These are phyloP conservation scores for Aradophagus sp. DNA, from an alignment of 1,140 invertebrate genomes.

Conservation along the genomic window DNA sequence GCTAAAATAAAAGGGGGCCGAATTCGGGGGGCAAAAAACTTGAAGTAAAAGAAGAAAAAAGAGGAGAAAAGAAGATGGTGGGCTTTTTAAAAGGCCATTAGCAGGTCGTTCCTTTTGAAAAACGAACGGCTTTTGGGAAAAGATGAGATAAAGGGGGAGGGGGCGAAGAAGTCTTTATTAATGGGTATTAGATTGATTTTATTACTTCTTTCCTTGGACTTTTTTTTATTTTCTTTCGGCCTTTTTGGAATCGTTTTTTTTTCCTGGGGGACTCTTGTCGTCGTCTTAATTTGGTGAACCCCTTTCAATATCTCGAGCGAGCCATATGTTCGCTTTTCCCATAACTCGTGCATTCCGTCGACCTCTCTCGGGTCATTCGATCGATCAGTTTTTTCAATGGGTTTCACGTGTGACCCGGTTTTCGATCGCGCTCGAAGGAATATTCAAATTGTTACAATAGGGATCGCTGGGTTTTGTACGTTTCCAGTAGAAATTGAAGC, in stretches of 20 bases:
- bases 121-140: slow-evolving; percentile 23
- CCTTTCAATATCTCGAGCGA: slow-evolving; percentile 6
- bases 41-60: background rate
- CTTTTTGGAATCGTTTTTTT: too few species aligned
- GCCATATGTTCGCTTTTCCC: slow-evolving; percentile 38
- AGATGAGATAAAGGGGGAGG: slow-evolving; percentile 3
- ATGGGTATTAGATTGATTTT: slow-evolving; percentile 20
- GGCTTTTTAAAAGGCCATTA: slow-evolving; percentile 10
- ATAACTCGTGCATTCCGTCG: slow-evolving; percentile 16
- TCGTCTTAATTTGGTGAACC: slow-evolving; percentile 13
- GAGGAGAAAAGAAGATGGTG: too few species aligned
- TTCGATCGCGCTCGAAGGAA: background rate
- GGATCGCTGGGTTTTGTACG: too few species aligned
- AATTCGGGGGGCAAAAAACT: too few species aligned
- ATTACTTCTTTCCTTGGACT: slow-evolving; percentile 3
- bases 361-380: slow-evolving; percentile 17
- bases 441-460: too few species aligned
- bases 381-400: slow-evolving; percentile 22
- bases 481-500: too few species aligned
- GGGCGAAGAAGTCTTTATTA: slow-evolving; percentile 31
- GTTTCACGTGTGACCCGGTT: slow-evolving; percentile 20
- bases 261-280: too few species aligned
- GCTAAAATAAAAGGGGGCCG: too few species aligned
- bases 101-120: slow-evolving; percentile 1
- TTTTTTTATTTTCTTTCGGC: too few species aligned